These are phyloP conservation scores for Monarcha castaneiventris DNA, from an alignment of 2,113 vertebrate genomes.

Conservation along the genomic window DNA sequence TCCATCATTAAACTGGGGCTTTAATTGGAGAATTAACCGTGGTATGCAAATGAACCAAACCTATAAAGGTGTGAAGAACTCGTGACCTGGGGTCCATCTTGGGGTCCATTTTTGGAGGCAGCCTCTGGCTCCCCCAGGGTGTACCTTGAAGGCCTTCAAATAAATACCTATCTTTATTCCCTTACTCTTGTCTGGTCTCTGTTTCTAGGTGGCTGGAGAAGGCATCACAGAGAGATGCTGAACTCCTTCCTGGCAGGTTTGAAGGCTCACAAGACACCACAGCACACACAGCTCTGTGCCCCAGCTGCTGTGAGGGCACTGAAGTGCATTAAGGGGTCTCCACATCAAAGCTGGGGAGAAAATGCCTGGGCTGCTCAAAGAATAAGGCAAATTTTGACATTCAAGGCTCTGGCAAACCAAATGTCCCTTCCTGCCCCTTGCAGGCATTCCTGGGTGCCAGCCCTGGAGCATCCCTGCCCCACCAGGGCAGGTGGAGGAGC, in stretches of 20 bases:
- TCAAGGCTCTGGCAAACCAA: background rate
- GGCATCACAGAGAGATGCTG: background rate
- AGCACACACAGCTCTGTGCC: background rate
- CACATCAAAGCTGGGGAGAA: rapidly evolving
- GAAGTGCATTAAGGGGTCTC: background rate
- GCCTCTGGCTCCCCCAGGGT: too few relatives aligned
- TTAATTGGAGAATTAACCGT: too few relatives aligned
- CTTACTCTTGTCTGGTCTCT: too few relatives aligned
- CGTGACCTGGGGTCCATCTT: too few relatives aligned
- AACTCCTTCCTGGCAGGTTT: background rate
- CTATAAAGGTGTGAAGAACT: too few relatives aligned
- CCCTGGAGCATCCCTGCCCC: background rate
- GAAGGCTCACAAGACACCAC: background rate
- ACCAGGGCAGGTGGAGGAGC: background rate
- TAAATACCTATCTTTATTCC: too few relatives aligned
- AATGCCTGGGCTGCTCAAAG: background rate
- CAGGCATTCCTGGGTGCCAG: background rate
- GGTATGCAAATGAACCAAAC: too few relatives aligned
- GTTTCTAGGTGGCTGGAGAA: too few relatives aligned
- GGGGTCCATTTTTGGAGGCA: too few relatives aligned
- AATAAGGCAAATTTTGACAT: too few relatives aligned
- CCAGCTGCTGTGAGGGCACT: background rate
- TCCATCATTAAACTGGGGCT: too few relatives aligned
- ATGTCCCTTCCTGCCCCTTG: background rate
- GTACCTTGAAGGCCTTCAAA: too few relatives aligned